Conservation (phyloP, 1,140 invertebrate genomes). For the Brachionus sp. region DNA sequence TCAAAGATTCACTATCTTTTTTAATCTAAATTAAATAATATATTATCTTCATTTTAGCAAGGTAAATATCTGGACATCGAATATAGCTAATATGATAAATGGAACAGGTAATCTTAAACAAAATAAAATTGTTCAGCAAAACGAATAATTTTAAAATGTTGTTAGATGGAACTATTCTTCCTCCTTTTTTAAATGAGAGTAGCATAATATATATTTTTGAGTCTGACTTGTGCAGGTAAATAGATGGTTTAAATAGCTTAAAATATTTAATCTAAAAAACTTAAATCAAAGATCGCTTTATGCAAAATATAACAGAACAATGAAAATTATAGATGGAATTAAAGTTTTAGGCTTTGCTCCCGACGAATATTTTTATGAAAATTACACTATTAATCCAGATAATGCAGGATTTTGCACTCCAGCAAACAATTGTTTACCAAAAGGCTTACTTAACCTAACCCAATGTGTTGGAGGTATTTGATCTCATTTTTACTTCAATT, state of each 20-base stretch:
- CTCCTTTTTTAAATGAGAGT: slow-evolving; percentile 51
- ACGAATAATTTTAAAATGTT: slow-evolving; percentile 44
- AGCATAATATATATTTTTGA: slow-evolving; percentile 50
- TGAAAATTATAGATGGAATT: slow-evolving; percentile 50
- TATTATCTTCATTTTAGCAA: slow-evolving; percentile 48
- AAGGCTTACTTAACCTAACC: slow-evolving; percentile 53
- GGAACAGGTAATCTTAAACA: slow-evolving; percentile 53
- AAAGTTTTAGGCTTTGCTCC: slow-evolving; percentile 51
- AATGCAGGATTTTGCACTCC: slow-evolving; percentile 58
- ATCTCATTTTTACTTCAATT: slow-evolving; percentile 21
- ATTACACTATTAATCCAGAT: slow-evolving; percentile 53
- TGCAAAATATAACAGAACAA: slow-evolving; percentile 50
- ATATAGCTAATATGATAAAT: slow-evolving; percentile 57
- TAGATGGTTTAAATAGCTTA: neutral
- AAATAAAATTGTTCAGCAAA: neutral
- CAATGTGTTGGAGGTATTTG: slow-evolving; percentile 49
- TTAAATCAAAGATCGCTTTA: slow-evolving; percentile 50
- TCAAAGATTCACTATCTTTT: no score
- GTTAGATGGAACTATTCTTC: slow-evolving; percentile 53
- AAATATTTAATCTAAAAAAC: slow-evolving; percentile 43
- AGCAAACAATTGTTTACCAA: slow-evolving; percentile 50
- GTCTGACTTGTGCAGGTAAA: slow-evolving; percentile 52
- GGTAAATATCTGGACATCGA: slow-evolving; percentile 52
- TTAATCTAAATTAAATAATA: no score
- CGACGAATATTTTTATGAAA: slow-evolving; percentile 49